Evolutionary conservation across 2,113 vertebrate genomes (phyloP).

Genomic region (Siphamia tubifer): DNA sequence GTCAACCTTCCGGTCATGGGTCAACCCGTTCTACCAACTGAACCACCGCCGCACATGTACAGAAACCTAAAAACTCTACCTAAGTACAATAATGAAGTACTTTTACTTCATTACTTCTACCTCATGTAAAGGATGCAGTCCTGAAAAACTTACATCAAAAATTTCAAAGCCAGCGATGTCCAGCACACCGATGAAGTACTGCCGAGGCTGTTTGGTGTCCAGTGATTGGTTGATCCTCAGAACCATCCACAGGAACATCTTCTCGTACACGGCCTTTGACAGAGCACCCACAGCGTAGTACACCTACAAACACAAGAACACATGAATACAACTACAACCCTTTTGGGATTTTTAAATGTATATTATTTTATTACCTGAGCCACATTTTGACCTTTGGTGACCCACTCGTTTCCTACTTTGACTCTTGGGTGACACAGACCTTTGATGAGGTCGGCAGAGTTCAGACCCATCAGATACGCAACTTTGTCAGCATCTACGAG

Average conservation of each 20-base stretch:
- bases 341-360: no score
- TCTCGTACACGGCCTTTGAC: constrained; percentile 78
- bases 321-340: no score
- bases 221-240: constrained; percentile 75
- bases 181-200: constrained; percentile 76
- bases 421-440: constrained; percentile 85
- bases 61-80: no score
- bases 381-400: constrained; percentile 90
- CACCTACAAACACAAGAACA: no score
- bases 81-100: no score
- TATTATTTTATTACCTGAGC: constrained; percentile 79
- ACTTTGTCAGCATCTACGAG: constrained; percentile 91
- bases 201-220: constrained; percentile 74
- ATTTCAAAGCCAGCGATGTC: constrained; percentile 82
- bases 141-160: constrained; percentile 73
- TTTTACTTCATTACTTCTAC: no score
- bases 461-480: constrained; percentile 88
- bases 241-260: constrained; percentile 80
- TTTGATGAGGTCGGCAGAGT: constrained; percentile 89
- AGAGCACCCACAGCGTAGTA: constrained; percentile 72
- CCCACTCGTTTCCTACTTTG: constrained; percentile 89
- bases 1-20: no score
- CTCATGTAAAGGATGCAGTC: constrained; percentile 46
- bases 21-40: no score
- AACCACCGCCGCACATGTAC: no score